Evolutionary conservation across 2,888 invertebrate species (phyloP).

Genomic region (Arctia plantaginis): DNA sequence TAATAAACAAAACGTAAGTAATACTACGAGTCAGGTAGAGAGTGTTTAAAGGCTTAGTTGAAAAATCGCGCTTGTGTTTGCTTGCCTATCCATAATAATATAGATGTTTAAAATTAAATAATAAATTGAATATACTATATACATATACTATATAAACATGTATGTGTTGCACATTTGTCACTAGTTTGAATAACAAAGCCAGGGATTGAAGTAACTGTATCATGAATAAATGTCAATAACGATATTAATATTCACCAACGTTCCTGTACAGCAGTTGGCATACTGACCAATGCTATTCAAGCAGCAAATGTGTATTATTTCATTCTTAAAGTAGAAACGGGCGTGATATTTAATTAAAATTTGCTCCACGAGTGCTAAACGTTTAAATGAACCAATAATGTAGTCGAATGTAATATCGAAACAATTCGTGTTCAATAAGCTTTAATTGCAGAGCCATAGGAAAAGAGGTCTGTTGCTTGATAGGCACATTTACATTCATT

Average conservation of each 20-base stretch:
- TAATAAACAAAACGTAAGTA: too few relatives aligned
- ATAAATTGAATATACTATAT: too few relatives aligned
- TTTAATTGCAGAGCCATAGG: conserved; percentile 19
- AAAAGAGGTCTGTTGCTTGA: conserved; percentile 29
- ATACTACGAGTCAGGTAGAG: not conserved
- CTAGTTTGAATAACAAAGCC: not conserved
- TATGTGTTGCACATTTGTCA: too few relatives aligned
- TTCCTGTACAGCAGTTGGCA: not conserved
- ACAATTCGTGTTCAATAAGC: conserved; percentile 22
- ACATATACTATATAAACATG: too few relatives aligned
- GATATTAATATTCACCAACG: not conserved
- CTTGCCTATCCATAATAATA: too few relatives aligned
- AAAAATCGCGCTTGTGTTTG: not conserved
- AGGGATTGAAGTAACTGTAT: not conserved
- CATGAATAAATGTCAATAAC: not conserved
- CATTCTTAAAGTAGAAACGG: not conserved
- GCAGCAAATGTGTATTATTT: not conserved
- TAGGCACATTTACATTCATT: conserved; percentile 31
- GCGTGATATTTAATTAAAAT: not conserved
- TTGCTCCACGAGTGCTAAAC: not conserved
- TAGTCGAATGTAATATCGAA: conserved; percentile 15
- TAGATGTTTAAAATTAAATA: too few relatives aligned
- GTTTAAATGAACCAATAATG: conserved; percentile 8
- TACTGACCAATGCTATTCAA: not conserved
- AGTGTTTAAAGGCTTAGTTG: not conserved